Conservation (phyloP, 2,888 invertebrate species). For the Litoditis marina region DNA sequence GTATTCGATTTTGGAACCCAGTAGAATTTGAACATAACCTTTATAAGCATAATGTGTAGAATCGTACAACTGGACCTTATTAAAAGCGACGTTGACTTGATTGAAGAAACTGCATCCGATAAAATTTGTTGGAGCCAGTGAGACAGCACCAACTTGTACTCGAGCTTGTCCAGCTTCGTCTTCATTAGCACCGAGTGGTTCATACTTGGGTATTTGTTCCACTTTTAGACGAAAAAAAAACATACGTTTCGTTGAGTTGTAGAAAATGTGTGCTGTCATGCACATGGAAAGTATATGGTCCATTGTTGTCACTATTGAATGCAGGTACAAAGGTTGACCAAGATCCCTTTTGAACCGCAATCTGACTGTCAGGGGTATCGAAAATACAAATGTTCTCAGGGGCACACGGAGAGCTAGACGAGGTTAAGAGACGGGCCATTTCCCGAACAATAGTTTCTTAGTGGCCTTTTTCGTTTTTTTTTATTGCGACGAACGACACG, state of each 20-base stretch:
- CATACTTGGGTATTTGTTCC: too few relatives aligned
- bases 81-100: background rate
- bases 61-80: constrained; percentile 2
- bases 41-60: constrained; percentile 11
- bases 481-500: background rate
- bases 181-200: too few relatives aligned
- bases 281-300: background rate
- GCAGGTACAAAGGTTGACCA: background rate
- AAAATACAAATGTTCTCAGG: background rate
- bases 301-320: background rate
- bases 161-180: too few relatives aligned
- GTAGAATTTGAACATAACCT: constrained; percentile 3
- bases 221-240: background rate
- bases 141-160: too few relatives aligned
- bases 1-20: constrained; percentile 1
- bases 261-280: constrained; percentile 1
- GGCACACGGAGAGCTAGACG: background rate
- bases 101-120: background rate
- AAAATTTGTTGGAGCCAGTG: too few relatives aligned
- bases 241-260: background rate
- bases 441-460: background rate
- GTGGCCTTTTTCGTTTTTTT: background rate
- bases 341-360: background rate
- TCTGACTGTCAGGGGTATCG: background rate
- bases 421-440: background rate